A percentile compares a stretch with the other conserved stretches of the same genome.
These are phyloP conservation scores for Cryptotis parvus DNA, from an alignment of 2,113 vertebrate genomes.

Conservation along the genomic window DNA sequence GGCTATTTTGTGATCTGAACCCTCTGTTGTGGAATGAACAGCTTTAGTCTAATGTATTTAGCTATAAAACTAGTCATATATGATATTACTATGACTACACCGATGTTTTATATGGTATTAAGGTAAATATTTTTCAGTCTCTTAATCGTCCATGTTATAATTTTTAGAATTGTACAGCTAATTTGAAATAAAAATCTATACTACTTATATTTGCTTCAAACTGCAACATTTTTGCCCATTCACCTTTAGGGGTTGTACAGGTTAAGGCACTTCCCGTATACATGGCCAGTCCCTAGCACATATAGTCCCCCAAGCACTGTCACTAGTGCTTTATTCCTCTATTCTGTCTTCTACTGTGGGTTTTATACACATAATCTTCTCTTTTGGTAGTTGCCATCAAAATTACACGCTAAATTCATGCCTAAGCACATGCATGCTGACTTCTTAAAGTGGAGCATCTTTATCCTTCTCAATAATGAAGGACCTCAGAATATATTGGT, in stretches of 20 bases:
- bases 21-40: slow-evolving; percentile 1
- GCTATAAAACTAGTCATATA: slow-evolving; percentile 9
- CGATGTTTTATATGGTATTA: neutral
- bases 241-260: neutral
- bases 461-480: neutral
- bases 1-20: neutral
- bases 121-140: slow-evolving; percentile 10
- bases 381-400: neutral
- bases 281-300: no score
- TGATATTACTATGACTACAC: neutral
- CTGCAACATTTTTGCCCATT: neutral
- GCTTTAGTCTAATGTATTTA: slow-evolving; percentile 9
- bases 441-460: neutral
- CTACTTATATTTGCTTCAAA: slow-evolving; percentile 41
- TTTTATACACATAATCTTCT: neutral
- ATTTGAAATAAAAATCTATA: neutral
- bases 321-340: neutral
- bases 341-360: neutral
- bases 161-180: slow-evolving; percentile 14
- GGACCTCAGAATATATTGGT: neutral
- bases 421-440: neutral
- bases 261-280: no score
- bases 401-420: slow-evolving; percentile 6
- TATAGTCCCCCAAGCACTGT: no score
- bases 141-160: neutral